Base-by-base conservation (phyloP, 2,113 vertebrate genomes). In the Meles meles region DNA sequence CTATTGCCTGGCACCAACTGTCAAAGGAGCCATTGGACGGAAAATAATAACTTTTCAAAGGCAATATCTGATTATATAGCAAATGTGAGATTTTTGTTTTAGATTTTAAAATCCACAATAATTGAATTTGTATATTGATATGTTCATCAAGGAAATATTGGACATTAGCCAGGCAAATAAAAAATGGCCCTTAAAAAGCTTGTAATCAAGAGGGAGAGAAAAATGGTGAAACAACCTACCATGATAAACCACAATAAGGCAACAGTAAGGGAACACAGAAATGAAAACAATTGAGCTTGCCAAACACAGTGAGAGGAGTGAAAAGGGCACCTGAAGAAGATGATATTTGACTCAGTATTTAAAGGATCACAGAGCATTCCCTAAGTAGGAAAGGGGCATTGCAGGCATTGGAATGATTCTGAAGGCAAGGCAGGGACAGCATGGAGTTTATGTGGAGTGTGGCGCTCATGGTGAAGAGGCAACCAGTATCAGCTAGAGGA, bases 61-160 rank as follows among this genome's bases (percentile, higher is more conserved):
- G 49, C 2, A 77, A 0, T 34, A 39, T 25, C 59, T 92, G 15
- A 67, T 88, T 95, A 72, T 47, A 72, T 8, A 63, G 34, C 6
- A 31, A 90, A 76, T 27, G 17, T 14, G 37, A 47, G 86, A 61
- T 55, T 72, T 89, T 93, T 7, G 17, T 55, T 67, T 97, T 88
- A 37, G 84, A 91, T 69, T 89, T 97, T n/a, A 81, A 97, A 91
- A 44, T 79, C 13, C 20, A 72, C 21, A 67, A 15, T 94, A 67
- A 94, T 82, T 81, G 6, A 25, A 92, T 77, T 34, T 72, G 83
- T 52, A 42, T 82, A 71, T 52, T 71, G 29, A 47, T 34, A 57
- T 81, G 25, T 44, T 13, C 49, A 61, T 65, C 21, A 3, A 47
- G 42, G 55, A 74, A 85, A 80, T 94, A 63, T 39, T 88, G 20